Evolutionary conservation across 1,140 invertebrate genomes (phyloP).

Genomic region (Trissolcus basalis): DNA sequence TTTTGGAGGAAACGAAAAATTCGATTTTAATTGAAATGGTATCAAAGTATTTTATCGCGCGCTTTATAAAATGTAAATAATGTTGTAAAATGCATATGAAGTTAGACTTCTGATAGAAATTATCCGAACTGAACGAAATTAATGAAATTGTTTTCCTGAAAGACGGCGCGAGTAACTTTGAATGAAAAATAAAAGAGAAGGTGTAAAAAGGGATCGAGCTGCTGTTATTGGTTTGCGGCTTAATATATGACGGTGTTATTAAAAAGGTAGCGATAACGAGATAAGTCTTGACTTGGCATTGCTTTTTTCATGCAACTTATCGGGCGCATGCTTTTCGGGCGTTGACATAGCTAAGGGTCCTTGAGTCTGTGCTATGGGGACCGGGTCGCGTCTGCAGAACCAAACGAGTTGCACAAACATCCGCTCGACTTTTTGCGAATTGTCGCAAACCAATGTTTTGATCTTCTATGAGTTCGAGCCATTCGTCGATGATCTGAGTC

Average conservation of each 20-base stretch:
- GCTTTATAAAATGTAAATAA: no score
- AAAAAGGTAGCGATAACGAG: conserved; percentile 2
- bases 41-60: no score
- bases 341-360: conserved; percentile 34
- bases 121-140: no score
- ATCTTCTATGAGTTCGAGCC: background rate
- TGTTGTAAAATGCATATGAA: no score
- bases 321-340: conserved; percentile 17
- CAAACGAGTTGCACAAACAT: no score
- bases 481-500: conserved; percentile 26
- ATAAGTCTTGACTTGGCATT: background rate
- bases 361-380: conserved; percentile 11
- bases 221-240: background rate
- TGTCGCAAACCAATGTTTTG: conserved; percentile 5
- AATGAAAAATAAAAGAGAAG: background rate
- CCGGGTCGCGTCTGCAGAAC: no score
- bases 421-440: no score
- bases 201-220: background rate
- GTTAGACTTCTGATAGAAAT: no score
- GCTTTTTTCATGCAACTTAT: conserved; percentile 2
- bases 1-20: no score
- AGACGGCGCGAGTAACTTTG: no score
- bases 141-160: no score
- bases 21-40: no score
- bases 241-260: conserved; percentile 10